Percentiles rank a stretch among this genome's conserved stretches.
These are phyloP conservation scores for Leptinotarsa haldemani DNA, from an alignment of 2,888 invertebrate species.

Conservation along the genomic window DNA sequence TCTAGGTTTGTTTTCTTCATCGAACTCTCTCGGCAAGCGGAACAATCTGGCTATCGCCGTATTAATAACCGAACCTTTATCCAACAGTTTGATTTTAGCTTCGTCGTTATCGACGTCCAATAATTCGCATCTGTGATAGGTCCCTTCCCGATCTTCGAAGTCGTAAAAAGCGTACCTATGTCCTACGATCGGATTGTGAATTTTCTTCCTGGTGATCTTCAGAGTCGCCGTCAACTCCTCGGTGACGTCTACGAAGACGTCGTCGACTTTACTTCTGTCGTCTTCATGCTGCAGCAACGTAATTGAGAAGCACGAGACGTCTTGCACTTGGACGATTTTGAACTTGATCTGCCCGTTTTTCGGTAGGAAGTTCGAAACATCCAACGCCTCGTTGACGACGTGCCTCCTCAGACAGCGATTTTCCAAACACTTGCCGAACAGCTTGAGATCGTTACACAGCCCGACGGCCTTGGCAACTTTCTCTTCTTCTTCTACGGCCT, in stretches of 20 bases:
- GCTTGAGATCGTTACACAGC: constrained; percentile 73
- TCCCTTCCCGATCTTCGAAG: constrained; percentile 40
- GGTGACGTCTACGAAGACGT: constrained; percentile 37
- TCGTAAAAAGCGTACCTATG: constrained; percentile 50
- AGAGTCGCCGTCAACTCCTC: constrained; percentile 33
- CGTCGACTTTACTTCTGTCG: constrained; percentile 37
- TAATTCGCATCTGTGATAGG: constrained; percentile 49
- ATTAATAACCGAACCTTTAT: constrained; percentile 69
- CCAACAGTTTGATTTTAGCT: constrained; percentile 71
- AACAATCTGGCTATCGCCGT: constrained; percentile 66
- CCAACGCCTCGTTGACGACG: constrained; percentile 69
- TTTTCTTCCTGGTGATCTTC: constrained; percentile 28
- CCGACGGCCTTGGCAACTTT: constrained; percentile 66
- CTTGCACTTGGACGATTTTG: constrained; percentile 69
- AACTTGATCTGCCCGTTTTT: constrained; percentile 70
- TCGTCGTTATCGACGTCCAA: constrained; percentile 45
- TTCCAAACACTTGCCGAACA: constrained; percentile 75
- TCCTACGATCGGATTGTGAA: constrained; percentile 33
- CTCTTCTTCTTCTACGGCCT: constrained; percentile 65
- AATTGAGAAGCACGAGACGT: constrained; percentile 71
- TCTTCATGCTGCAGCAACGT: constrained; percentile 46
- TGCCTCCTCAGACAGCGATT: constrained; percentile 74
- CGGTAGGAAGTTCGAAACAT: constrained; percentile 69
- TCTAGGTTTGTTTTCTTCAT: constrained; percentile 64
- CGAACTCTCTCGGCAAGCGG: constrained; percentile 68